These are phyloP conservation scores for Syncerus caffer DNA, from an alignment of 2,797 vertebrate species.

Conservation along the genomic window DNA sequence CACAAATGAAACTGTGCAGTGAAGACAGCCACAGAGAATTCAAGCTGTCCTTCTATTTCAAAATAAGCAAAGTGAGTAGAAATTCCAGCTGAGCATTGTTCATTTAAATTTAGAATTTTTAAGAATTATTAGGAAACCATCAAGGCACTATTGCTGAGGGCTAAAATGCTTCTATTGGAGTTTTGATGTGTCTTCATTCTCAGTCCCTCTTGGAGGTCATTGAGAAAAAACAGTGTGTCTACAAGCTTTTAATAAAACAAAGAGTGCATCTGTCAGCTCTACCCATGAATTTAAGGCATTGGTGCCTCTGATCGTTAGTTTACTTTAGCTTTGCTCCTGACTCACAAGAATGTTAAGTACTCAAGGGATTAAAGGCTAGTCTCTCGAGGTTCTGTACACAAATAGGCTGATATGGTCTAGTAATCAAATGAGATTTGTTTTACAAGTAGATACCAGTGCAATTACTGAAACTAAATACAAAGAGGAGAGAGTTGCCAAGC, in stretches of 20 bases:
- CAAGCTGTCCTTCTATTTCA: not conserved
- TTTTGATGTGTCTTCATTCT: constrained; percentile 40
- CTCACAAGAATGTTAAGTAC: constrained; percentile 62
- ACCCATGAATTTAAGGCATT: not conserved
- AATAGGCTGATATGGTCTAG: constrained; percentile 64
- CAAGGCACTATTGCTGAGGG: not conserved
- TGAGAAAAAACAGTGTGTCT: constrained; percentile 38
- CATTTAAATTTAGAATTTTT: constrained; percentile 37
- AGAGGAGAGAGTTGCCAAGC: not conserved
- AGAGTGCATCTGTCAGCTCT: constrained; percentile 49
- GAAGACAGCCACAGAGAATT: not conserved
- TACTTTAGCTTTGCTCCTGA: constrained; percentile 60
- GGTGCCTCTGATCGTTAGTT: constrained; percentile 50
- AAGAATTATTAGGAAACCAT: constrained; percentile 22
- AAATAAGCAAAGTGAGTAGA: not conserved
- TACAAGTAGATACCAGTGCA: constrained; percentile 42
- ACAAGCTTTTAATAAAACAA: constrained; percentile 52
- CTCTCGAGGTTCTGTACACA: constrained; percentile 58
- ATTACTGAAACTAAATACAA: constrained; percentile 60
- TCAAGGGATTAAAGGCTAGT: constrained; percentile 51
- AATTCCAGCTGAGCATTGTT: not conserved
- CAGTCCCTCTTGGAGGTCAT: constrained; percentile 5
- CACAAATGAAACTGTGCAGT: not conserved
- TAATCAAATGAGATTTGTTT: constrained; percentile 71
- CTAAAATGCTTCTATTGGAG: not conserved